These are phyloP conservation scores for Sinocyclocheilus anophthalmus DNA, from an alignment of 2,113 vertebrate species.

Conservation along the genomic window DNA sequence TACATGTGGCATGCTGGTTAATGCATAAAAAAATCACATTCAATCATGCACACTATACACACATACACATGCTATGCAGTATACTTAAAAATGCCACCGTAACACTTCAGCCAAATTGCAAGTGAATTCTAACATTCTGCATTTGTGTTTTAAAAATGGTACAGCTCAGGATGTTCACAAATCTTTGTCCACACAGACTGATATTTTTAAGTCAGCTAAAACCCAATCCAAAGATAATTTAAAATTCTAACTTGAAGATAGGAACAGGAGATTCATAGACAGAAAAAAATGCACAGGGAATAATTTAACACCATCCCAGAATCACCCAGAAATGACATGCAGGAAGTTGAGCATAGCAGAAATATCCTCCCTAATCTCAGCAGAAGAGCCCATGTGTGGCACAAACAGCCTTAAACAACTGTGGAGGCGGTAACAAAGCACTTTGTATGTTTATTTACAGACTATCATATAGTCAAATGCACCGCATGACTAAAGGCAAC, in stretches of 20 bases:
- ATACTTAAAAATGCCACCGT: background rate
- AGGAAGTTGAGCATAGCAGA: background rate
- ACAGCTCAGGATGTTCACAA: background rate
- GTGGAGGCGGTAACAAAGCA: conserved; percentile 25
- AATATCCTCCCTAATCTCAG: background rate
- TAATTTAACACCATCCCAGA: conserved; percentile 12
- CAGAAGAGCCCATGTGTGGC: conserved; percentile 5
- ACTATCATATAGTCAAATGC: background rate
- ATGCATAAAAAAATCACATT: background rate
- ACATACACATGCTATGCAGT: background rate
- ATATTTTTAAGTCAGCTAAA: background rate
- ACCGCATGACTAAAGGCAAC: conserved; percentile 20
- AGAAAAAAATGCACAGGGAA: conserved; percentile 2
- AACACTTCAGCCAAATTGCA: background rate
- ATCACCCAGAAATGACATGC: background rate
- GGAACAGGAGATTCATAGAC: background rate
- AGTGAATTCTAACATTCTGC: background rate
- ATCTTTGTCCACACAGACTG: background rate
- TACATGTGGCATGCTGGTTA: background rate
- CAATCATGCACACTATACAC: background rate
- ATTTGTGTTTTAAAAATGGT: background rate
- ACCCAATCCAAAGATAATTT: background rate
- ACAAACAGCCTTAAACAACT: conserved; percentile 19
- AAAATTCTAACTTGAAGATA: conserved; percentile 44
- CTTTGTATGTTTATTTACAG: conserved; percentile 20